Conservation (phyloP, 2,797 vertebrate species). For the Parotocinclus haroldoi region DNA sequence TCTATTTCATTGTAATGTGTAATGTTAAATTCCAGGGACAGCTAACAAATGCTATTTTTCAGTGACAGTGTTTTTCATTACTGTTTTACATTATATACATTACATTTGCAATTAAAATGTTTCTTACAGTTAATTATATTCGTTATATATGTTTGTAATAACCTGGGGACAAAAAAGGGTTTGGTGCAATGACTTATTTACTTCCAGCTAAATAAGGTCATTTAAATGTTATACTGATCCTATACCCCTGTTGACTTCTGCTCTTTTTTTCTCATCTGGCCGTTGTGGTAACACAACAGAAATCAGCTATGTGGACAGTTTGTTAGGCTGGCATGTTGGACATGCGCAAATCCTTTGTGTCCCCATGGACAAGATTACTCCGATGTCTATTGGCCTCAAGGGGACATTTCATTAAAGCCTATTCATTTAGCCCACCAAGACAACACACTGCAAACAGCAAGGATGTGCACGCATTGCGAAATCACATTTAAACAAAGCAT, state of each 20-base stretch:
- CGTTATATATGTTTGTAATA: no score
- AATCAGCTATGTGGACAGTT: constrained; percentile 11
- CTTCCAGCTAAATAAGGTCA: constrained; percentile 1
- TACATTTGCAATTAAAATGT: no score
- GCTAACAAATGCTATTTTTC: no score
- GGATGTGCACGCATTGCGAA: not conserved
- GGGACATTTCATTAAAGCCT: not conserved
- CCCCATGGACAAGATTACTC: constrained; percentile 5
- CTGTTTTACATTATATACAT: no score
- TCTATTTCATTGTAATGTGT: no score
- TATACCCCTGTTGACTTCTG: constrained; percentile 1
- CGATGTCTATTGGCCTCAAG: not conserved
- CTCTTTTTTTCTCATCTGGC: constrained; percentile 10
- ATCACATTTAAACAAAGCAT: no score
- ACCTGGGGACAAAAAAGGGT: no score
- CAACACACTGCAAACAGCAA: not conserved
- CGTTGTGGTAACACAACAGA: not conserved
- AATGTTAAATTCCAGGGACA: no score
- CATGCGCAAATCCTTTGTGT: not conserved
- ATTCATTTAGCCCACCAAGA: constrained; percentile 4
- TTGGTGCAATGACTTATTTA: constrained; percentile 17
- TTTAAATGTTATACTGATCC: constrained; percentile 13
- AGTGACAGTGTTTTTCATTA: no score
- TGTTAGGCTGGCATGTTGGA: not conserved
- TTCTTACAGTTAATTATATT: no score